Evolutionary conservation across 2,888 invertebrate species (phyloP), one percentile per base, ranked within the genome.

Genomic region (Gonocerus acuteangulatus): DNA sequence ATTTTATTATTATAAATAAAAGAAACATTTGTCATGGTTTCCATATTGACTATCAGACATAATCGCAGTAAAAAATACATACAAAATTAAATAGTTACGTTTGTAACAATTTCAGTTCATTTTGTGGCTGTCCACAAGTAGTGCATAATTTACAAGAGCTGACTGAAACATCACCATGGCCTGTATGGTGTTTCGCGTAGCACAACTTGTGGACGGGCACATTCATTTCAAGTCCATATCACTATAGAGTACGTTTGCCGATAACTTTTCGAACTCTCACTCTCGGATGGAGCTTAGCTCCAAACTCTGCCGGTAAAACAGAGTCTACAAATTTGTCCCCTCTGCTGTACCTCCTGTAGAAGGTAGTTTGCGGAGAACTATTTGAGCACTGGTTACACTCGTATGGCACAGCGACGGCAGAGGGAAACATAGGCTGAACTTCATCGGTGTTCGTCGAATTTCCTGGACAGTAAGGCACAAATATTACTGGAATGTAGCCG

Each of bases 401-500:
- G 70, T 83, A 83, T 32, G 80, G 80, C 11, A 82, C 79, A 18
- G 82, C 77, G 27, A 80, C 77, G 1, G 82, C 82, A 22, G 78
- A 75, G 0, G 83, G 82, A 73, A 82, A 82, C 70, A 79, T 79
- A 62, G 80, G 77, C 68, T 79, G 79, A 47, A 81, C 78, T 45
- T 70, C 67, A 32, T 68, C 68, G 47, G 70, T 69, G 19, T 73
- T 76, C 0, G 67, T 67, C 7, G 61, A 65, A 54, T 75, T 76
- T 22, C 81, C 82, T 1, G 82, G 82, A 69, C 84, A 84, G 70
- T 80, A 81, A 1, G 86, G 86, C 68, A 84, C 78, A 69, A 86
- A 85, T 16, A 86, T 78, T 2, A 86, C 84, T 0, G 86, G 86
- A 67, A 86, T 79, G 67, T 82, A 85, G 49, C 85, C 86, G 48